These are phyloP conservation scores for Gobionotothen gibberifrons DNA, from an alignment of 2,797 vertebrate species.

Conservation along the genomic window DNA sequence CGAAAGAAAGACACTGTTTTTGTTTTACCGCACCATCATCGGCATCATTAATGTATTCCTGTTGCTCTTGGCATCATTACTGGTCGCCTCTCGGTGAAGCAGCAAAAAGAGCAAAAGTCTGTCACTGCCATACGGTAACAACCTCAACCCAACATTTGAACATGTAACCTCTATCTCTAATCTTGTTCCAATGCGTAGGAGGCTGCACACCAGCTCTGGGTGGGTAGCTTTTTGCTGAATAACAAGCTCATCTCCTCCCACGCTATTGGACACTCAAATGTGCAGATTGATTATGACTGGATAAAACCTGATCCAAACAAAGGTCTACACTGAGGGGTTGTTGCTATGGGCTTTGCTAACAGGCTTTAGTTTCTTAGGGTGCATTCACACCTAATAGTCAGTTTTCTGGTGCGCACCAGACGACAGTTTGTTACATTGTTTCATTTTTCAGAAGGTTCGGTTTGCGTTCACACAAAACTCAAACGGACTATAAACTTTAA, in stretches of 20 bases:
- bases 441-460: no score
- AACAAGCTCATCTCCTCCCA: constrained; percentile 64
- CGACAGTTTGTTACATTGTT: no score
- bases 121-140: constrained; percentile 4
- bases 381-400: no score
- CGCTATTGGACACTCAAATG: constrained; percentile 48
- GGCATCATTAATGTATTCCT: constrained; percentile 12
- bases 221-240: constrained; percentile 64
- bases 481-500: no score
- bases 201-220: constrained; percentile 34
- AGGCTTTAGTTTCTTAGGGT: constrained; percentile 33
- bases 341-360: constrained; percentile 45
- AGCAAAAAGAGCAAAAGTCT: constrained; percentile 2
- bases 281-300: constrained; percentile 39
- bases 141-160: constrained; percentile 45
- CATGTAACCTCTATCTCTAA: constrained; percentile 54
- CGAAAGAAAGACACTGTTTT: not conserved
- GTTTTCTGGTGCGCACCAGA: no score
- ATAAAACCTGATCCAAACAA: constrained; percentile 42
- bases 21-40: not conserved
- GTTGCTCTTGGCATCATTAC: constrained; percentile 38
- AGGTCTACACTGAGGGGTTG: constrained; percentile 34
- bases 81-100: not conserved
- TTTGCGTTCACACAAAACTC: no score
- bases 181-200: constrained; percentile 62